Evolutionary conservation across 2,113 vertebrate genomes (phyloP).

Genomic region (Tympanuchus pallidicinctus): DNA sequence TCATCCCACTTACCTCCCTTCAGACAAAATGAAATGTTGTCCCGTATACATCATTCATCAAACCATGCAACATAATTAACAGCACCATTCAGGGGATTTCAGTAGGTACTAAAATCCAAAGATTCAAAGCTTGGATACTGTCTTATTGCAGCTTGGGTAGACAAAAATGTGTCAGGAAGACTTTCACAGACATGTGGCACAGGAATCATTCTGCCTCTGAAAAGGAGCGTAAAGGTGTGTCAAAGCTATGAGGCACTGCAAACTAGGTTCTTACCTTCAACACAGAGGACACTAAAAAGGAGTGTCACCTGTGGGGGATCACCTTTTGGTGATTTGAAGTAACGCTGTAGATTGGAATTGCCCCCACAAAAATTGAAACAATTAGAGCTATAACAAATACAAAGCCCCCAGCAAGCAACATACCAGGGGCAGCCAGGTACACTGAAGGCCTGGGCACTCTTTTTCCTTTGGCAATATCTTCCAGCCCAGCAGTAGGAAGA

Average conservation of each 20-base stretch:
- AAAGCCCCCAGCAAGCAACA: not conserved
- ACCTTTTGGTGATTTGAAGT: rapidly evolving
- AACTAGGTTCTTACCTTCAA: not conserved
- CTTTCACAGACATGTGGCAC: not conserved
- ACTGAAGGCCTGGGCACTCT: not conserved
- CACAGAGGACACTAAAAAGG: not conserved
- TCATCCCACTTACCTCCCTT: not conserved
- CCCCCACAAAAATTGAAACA: not conserved
- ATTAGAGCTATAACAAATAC: not conserved
- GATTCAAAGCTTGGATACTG: slow-evolving; percentile 36
- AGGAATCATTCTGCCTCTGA: not conserved
- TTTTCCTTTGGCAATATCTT: not conserved
- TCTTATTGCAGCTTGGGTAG: slow-evolving; percentile 15
- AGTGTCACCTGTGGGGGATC: not conserved
- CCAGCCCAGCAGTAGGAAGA: not conserved
- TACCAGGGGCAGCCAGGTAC: rapidly evolving
- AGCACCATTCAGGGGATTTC: slow-evolving; percentile 36
- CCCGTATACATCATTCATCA: slow-evolving; percentile 49
- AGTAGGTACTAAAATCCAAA: slow-evolving; percentile 51
- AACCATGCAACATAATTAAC: slow-evolving; percentile 44
- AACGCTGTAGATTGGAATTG: not conserved
- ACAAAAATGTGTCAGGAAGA: slow-evolving; percentile 16
- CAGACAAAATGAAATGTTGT: slow-evolving; percentile 54
- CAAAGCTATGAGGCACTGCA: not conserved
- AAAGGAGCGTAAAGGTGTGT: not conserved